Evolutionary conservation across 2,888 invertebrate species (phyloP).

Genomic region (Junonia oenone): DNA sequence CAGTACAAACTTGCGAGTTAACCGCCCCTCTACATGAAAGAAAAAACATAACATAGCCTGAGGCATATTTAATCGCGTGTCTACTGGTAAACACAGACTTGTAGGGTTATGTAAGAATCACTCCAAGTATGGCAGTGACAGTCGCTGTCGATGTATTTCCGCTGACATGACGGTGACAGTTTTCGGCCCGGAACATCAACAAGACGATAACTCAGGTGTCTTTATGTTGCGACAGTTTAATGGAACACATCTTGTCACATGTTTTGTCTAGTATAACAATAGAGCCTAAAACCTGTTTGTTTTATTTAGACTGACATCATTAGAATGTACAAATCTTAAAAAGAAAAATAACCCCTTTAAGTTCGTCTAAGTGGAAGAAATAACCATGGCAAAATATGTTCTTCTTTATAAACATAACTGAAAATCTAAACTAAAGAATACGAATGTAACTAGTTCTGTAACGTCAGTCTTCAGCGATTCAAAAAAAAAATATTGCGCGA

Average conservation of each 20-base stretch:
- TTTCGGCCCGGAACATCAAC: constrained; percentile 37
- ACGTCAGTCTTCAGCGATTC: too few species aligned
- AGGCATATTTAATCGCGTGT: background rate
- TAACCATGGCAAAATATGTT: background rate
- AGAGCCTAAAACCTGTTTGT: constrained; percentile 14
- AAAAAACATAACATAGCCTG: background rate
- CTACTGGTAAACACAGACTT: background rate
- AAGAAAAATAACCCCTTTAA: background rate
- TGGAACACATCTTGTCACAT: constrained; percentile 50
- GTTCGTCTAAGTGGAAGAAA: background rate
- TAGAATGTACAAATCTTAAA: constrained; percentile 9
- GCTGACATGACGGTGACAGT: background rate
- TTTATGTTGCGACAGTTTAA: constrained; percentile 54
- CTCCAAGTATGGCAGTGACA: background rate
- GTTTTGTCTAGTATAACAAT: constrained; percentile 43
- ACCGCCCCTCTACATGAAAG: background rate
- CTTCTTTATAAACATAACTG: too few species aligned
- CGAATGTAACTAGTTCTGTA: too few species aligned
- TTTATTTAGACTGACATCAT: constrained; percentile 14
- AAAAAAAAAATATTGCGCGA: too few species aligned
- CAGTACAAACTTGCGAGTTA: background rate
- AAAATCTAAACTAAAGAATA: too few species aligned
- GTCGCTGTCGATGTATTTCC: background rate
- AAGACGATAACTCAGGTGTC: constrained; percentile 45
- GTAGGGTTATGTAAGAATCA: background rate